phyloP scores from a whole-genome alignment of 2,888 invertebrate species.

The Scaptomyza flava region DNA sequence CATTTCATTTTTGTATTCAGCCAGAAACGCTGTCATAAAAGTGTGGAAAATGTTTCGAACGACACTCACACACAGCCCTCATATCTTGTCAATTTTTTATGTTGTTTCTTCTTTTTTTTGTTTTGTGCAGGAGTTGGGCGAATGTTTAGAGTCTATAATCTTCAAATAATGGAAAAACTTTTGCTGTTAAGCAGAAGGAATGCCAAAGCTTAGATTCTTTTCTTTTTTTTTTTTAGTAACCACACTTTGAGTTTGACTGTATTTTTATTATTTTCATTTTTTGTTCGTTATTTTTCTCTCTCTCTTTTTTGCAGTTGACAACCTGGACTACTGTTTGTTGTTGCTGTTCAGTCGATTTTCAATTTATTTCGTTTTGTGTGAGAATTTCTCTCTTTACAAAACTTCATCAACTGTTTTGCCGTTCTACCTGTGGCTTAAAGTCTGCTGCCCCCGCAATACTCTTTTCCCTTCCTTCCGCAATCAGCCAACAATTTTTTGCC shows the following conservation, averaged over 20 bases:
- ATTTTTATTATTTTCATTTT: conserved; percentile 17
- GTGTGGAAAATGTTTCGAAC: conserved; percentile 73
- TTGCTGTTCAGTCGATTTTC: conserved; percentile 73
- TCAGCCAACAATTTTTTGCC: conserved; percentile 52
- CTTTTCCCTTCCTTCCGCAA: conserved; percentile 42
- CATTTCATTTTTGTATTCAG: conserved; percentile 63
- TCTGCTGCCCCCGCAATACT: conserved; percentile 15
- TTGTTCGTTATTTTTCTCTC: conserved; percentile 7
- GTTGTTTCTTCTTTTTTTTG: conserved; percentile 13
- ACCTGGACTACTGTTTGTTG: conserved; percentile 52
- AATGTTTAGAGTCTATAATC: conserved; percentile 82
- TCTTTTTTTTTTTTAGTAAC: conserved; percentile 34
- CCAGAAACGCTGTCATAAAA: conserved; percentile 74
- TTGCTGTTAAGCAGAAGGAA: conserved; percentile 81
- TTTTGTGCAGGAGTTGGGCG: conserved; percentile 19
- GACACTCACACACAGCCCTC: conserved; percentile 47
- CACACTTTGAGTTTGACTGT: conserved; percentile 55
- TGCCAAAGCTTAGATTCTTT: conserved; percentile 75
- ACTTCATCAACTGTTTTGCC: conserved; percentile 75
- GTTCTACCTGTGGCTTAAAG: conserved; percentile 76
- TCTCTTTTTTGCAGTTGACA: conserved; percentile 64
- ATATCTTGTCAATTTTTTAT: conserved; percentile 61
- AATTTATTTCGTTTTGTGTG: conserved; percentile 70
- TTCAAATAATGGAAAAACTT: conserved; percentile 83
- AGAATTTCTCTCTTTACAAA: conserved; percentile 38